Percentiles rank a stretch among this genome's conserved stretches.
Evolutionary conservation across 2,797 vertebrate species (phyloP).

Genomic region (Lemur catta): DNA sequence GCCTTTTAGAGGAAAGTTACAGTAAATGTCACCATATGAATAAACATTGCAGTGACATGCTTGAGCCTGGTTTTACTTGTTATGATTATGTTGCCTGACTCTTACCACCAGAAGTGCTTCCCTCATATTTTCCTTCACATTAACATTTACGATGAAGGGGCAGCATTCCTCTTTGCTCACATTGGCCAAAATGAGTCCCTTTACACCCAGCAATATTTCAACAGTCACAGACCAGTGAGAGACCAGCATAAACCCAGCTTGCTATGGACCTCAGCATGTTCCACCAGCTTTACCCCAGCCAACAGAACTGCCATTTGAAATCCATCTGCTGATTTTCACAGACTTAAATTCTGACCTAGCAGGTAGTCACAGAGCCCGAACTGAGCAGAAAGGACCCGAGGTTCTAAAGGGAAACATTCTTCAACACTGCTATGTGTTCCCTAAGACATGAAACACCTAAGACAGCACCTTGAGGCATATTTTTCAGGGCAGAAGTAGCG

Average conservation of each 20-base stretch:
- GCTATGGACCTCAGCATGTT: constrained; percentile 68
- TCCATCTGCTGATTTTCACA: constrained; percentile 69
- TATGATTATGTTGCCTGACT: constrained; percentile 75
- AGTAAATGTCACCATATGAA: constrained; percentile 73
- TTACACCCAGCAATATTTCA: constrained; percentile 61
- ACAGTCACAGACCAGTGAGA: constrained; percentile 57
- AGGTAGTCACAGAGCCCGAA: constrained; percentile 53
- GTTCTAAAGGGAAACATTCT: constrained; percentile 66
- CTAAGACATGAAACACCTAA: constrained; percentile 35
- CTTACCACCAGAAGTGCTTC: constrained; percentile 57
- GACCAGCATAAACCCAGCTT: constrained; percentile 64
- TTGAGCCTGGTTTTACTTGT: constrained; percentile 72
- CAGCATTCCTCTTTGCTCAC: constrained; percentile 32
- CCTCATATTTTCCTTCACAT: constrained; percentile 71
- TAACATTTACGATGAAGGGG: constrained; percentile 67
- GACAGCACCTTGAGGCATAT: constrained; percentile 65
- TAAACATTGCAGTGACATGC: constrained; percentile 68
- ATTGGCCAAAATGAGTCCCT: constrained; percentile 61
- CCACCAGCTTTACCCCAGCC: constrained; percentile 59
- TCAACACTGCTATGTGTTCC: not conserved
- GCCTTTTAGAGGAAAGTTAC: constrained; percentile 72
- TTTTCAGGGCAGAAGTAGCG: constrained; percentile 74
- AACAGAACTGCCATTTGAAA: constrained; percentile 70
- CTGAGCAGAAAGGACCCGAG: constrained; percentile 42
- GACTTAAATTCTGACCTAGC: constrained; percentile 69